phyloP scores from a whole-genome alignment of 1,140 invertebrate genomes.

The Stenopsyche tienmushanensis region DNA sequence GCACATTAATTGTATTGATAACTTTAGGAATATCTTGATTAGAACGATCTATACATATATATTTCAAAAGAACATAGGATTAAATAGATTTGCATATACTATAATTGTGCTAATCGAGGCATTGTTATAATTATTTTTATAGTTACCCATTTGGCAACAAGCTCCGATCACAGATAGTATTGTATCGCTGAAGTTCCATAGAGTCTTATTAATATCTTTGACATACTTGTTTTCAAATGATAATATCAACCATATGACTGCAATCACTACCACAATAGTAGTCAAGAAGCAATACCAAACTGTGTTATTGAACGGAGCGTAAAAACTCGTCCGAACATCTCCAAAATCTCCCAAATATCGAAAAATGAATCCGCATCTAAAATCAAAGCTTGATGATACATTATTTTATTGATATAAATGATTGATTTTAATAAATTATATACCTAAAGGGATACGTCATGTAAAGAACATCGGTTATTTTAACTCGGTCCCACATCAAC shows the following conservation, averaged over 20 bases:
- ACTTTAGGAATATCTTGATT: too few relatives aligned
- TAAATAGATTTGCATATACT: too few relatives aligned
- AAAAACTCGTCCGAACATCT: constrained; percentile 23
- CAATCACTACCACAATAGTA: constrained; percentile 21
- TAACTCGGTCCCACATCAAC: constrained; percentile 28
- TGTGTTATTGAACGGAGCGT: constrained; percentile 25
- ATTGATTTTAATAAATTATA: constrained; percentile 1
- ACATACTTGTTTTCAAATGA: constrained; percentile 34
- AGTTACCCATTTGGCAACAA: constrained; percentile 34
- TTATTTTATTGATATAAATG: constrained; percentile 2
- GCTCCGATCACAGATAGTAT: constrained; percentile 36
- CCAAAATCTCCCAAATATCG: constrained; percentile 35
- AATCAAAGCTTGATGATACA: neutral
- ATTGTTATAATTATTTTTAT: too few relatives aligned
- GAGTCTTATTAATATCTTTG: constrained; percentile 4
- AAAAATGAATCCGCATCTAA: constrained; percentile 35
- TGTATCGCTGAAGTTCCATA: constrained; percentile 36
- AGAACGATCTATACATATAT: too few relatives aligned
- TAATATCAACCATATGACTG: constrained; percentile 30
- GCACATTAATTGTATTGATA: neutral
- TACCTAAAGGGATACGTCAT: constrained; percentile 40
- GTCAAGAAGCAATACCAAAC: constrained; percentile 32
- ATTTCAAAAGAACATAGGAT: too few relatives aligned
- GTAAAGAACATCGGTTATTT: constrained; percentile 31
- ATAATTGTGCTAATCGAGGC: too few relatives aligned